These are phyloP conservation scores for Carassius auratus DNA, from an alignment of 2,113 vertebrate species.

Conservation along the genomic window DNA sequence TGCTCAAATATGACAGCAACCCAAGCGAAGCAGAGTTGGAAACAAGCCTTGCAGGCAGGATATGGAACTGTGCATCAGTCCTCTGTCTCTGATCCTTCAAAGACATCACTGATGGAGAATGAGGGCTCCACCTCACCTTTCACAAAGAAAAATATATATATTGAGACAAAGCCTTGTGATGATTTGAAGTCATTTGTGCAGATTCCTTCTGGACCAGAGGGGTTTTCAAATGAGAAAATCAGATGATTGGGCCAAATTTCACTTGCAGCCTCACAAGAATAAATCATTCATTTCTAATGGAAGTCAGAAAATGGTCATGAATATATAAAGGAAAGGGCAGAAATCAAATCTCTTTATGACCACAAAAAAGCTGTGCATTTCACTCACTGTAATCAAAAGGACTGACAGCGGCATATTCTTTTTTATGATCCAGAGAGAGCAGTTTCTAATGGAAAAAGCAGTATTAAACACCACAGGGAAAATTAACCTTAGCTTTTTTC, in stretches of 20 bases:
- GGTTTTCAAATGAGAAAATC: slow-evolving; percentile 48
- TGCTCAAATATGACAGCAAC: not conserved
- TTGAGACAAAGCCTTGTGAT: slow-evolving; percentile 5
- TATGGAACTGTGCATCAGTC: not conserved
- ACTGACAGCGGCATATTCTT: slow-evolving; percentile 26
- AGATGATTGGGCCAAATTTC: slow-evolving; percentile 56
- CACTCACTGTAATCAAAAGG: slow-evolving; percentile 58
- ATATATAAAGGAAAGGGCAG: slow-evolving; percentile 69
- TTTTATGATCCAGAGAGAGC: slow-evolving; percentile 24
- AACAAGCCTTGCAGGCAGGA: not conserved
- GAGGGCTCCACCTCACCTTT: not conserved
- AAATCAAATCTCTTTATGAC: slow-evolving; percentile 68
- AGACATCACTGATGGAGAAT: slow-evolving; percentile 30
- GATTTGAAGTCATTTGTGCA: not conserved
- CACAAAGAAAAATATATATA: not conserved
- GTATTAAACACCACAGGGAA: slow-evolving; percentile 33
- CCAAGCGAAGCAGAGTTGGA: not conserved
- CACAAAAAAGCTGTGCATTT: slow-evolving; percentile 54
- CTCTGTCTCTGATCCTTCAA: too few relatives aligned
- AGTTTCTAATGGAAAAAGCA: slow-evolving; percentile 11
- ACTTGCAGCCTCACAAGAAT: slow-evolving; percentile 70
- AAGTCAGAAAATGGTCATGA: slow-evolving; percentile 71
- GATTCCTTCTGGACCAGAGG: slow-evolving; percentile 30
- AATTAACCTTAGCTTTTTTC: slow-evolving; percentile 21
- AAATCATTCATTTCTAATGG: slow-evolving; percentile 74